A percentile compares a stretch with the other conserved stretches of the same genome.
Conservation (phyloP, 1,140 invertebrate genomes). For the Panagrolaimus sp. region DNA sequence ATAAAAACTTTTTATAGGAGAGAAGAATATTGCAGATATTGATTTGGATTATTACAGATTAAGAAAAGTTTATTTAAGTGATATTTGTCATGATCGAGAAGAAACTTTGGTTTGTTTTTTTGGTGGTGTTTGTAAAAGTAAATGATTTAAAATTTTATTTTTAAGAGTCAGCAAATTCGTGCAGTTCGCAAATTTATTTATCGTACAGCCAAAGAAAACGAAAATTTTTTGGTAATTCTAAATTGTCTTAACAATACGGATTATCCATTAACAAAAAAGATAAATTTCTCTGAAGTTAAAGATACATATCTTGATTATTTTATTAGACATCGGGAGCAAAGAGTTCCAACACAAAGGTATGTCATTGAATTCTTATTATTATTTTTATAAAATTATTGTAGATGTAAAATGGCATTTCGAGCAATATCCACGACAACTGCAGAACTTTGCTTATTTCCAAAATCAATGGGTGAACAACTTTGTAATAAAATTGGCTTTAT, state of each 20-base stretch:
- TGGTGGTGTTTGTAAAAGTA: not conserved
- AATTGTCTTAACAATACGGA: conserved; percentile 45
- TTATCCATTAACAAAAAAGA: conserved; percentile 34
- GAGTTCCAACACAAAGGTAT: conserved; percentile 19
- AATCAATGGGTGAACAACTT: conserved; percentile 29
- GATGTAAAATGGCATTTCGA: conserved; percentile 37
- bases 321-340: conserved; percentile 40
- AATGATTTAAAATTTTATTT: not conserved
- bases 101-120: conserved; percentile 37
- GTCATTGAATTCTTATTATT: not conserved
- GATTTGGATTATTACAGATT: conserved; percentile 48
- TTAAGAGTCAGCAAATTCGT: conserved; percentile 38
- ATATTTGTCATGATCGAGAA: conserved; percentile 41
- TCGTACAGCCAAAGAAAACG: conserved; percentile 40
- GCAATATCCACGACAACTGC: conserved; percentile 40
- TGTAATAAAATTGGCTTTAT: conserved; percentile 38
- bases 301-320: conserved; percentile 39
- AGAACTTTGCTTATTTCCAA: conserved; percentile 37
- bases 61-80: conserved; percentile 30
- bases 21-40: conserved; percentile 31
- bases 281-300: conserved; percentile 43
- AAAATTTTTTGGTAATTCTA: conserved; percentile 43
- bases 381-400: conserved; percentile 21
- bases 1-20: conserved; percentile 33
- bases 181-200: conserved; percentile 43